Percentiles rank a stretch among this genome's conserved stretches.
phyloP scores from a whole-genome alignment of 2,113 vertebrate species.

The Apeltes quadracus region DNA sequence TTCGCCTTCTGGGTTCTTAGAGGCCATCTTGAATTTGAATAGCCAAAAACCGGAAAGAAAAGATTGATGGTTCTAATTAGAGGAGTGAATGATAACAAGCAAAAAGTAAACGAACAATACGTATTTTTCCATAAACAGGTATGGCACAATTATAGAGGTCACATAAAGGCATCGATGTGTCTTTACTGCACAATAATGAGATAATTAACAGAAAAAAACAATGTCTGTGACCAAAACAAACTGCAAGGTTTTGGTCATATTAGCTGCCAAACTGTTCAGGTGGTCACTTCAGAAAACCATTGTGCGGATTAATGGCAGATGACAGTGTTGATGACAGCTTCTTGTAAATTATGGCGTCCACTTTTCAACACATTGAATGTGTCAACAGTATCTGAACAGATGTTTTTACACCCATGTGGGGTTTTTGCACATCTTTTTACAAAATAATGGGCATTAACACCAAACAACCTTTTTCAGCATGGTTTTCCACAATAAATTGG shows the following conservation, averaged over 20 bases:
- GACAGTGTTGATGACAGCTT: background rate
- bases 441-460: background rate
- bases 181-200: background rate
- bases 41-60: conserved; percentile 14
- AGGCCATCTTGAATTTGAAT: conserved; percentile 41
- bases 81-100: conserved; percentile 27
- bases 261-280: background rate
- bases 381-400: background rate
- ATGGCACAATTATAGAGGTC: background rate
- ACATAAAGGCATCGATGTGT: background rate
- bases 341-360: background rate
- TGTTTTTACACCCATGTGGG: background rate
- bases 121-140: background rate
- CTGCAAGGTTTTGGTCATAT: background rate
- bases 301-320: background rate
- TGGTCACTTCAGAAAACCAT: background rate
- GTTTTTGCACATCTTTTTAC: background rate
- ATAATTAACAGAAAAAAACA: background rate
- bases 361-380: background rate
- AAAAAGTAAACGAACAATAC: background rate
- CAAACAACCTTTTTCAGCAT: background rate
- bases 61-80: conserved; percentile 36
- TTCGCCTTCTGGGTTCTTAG: conserved; percentile 37
- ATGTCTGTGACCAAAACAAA: background rate
- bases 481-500: conserved; percentile 12